These are phyloP conservation scores for Leucoptera coffeella DNA, from an alignment of 2,888 invertebrate species.

Conservation along the genomic window DNA sequence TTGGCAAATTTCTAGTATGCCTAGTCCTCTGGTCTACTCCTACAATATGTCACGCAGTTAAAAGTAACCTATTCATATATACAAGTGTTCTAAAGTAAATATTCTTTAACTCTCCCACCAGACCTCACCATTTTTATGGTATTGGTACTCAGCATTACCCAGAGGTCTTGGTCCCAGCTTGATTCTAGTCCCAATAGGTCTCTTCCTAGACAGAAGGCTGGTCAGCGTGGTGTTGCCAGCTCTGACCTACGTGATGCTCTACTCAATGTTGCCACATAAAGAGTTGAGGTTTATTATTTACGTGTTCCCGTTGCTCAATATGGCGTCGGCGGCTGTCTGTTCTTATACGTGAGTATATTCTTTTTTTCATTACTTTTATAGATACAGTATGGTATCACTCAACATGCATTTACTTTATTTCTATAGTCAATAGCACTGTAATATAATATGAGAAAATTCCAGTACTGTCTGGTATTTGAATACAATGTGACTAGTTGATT, in stretches of 20 bases:
- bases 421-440: too few species aligned
- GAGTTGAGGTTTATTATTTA: conserved; percentile 97
- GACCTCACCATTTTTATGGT: conserved; percentile 95
- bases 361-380: too few species aligned
- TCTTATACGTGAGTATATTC: conserved; percentile 79
- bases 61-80: too few species aligned
- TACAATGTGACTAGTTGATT: too few species aligned
- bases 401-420: too few species aligned
- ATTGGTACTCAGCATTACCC: conserved; percentile 95
- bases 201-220: conserved; percentile 66
- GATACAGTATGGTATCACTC: too few species aligned
- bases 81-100: too few species aligned
- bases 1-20: too few species aligned
- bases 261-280: conserved; percentile 95
- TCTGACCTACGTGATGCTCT: conserved; percentile 76
- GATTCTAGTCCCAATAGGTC: conserved; percentile 71
- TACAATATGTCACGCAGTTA: too few species aligned
- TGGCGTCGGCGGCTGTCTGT: conserved; percentile 82
- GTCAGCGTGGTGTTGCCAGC: conserved; percentile 65
- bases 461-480: too few species aligned
- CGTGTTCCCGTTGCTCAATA: conserved; percentile 89
- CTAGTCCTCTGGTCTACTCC: too few species aligned
- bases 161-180: conserved; percentile 81
- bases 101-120: conserved; percentile 30
- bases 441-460: too few species aligned